These are phyloP conservation scores for Agrotis segetum DNA, from an alignment of 2,888 invertebrate genomes.

Conservation along the genomic window DNA sequence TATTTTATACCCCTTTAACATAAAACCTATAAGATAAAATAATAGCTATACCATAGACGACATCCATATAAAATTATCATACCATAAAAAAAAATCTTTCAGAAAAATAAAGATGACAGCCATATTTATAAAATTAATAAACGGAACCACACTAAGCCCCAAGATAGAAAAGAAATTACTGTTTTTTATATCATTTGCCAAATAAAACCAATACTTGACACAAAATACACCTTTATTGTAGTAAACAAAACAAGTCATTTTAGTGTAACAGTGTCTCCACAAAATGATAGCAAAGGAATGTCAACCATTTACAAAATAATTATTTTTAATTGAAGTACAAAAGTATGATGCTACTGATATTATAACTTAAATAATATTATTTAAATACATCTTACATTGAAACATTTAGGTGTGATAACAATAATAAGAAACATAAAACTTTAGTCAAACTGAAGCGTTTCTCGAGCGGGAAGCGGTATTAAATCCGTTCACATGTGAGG, in stretches of 20 bases:
- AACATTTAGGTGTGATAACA: conserved; percentile 29
- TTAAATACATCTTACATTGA: conserved; percentile 26
- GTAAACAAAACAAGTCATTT: conserved; percentile 21
- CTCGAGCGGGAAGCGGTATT: background rate
- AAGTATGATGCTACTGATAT: conserved; percentile 14
- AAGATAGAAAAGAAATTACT: background rate
- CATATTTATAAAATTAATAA: background rate
- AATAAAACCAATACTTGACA: conserved; percentile 49
- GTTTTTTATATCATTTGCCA: background rate
- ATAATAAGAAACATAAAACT: background rate
- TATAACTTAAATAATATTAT: conserved; percentile 30
- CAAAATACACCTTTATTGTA: conserved; percentile 51
- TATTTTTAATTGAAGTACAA: conserved; percentile 37
- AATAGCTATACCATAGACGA: too few species aligned
- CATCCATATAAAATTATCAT: background rate
- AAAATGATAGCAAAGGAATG: conserved; percentile 63
- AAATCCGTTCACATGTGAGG: background rate
- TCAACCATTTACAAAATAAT: conserved; percentile 50
- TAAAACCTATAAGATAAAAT: background rate
- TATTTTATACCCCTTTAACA: conserved; percentile 56
- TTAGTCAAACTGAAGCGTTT: background rate
- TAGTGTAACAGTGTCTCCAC: conserved; percentile 18
- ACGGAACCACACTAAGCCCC: background rate
- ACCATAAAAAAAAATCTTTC: background rate
- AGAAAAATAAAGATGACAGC: too few species aligned